Conservation (phyloP, 2,888 invertebrate species). For the Sarcophaga variegata region DNA sequence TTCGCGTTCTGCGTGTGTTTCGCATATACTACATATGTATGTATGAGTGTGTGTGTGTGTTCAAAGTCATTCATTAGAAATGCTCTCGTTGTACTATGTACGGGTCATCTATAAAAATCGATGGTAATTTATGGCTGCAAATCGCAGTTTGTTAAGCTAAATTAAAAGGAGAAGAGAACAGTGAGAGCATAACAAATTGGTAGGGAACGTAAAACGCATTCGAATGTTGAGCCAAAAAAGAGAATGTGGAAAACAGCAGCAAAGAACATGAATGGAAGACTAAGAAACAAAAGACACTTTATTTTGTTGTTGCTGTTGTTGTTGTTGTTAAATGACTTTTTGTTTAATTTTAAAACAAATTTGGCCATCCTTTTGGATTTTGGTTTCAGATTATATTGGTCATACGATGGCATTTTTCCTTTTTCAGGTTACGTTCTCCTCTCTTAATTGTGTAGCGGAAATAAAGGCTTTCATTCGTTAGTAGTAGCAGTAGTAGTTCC, state of each 20-base stretch:
- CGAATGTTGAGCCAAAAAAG: constrained; percentile 39
- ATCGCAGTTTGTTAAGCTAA: constrained; percentile 43
- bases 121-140: constrained; percentile 62
- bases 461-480: background rate
- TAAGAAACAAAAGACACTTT: background rate
- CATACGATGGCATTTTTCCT: background rate
- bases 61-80: background rate
- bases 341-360: constrained; percentile 1
- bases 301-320: background rate
- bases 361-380: background rate
- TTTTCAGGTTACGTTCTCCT: background rate
- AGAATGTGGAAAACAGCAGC: background rate
- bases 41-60: no score
- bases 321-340: background rate
- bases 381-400: background rate
- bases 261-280: background rate
- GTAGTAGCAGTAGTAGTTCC: background rate
- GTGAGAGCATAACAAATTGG: background rate
- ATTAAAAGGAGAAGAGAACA: background rate
- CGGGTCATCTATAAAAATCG: constrained; percentile 43
- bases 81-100: constrained; percentile 5
- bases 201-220: constrained; percentile 12
- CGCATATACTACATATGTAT: no score
- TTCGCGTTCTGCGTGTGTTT: no score
- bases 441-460: background rate